Evolutionary conservation across 2,113 vertebrate species (phyloP), one percentile per base, ranked within the genome.

Genomic region (Potamarius usumacintae): DNA sequence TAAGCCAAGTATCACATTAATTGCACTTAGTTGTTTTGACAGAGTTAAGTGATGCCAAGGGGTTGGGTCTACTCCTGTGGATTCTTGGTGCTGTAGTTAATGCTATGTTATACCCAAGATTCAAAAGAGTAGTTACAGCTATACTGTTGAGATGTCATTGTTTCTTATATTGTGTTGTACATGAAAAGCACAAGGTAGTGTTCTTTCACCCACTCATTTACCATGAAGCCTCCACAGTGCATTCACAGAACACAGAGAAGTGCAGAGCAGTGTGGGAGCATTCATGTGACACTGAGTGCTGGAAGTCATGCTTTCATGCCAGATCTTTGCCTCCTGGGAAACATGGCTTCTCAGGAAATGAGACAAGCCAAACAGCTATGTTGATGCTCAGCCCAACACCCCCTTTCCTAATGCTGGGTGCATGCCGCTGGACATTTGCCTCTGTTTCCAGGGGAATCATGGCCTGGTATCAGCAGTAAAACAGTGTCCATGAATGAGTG

Each of bases 221-320:
- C 34, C 81, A 58, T 60, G 17, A 84, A 82, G 85, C 87, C 69
- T 83, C 72, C 71, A 62, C 81, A 84, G 10, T 84, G 65, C 79
- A 71, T 82, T 69, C 78, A 83, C 65, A 55, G 86, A 81, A 81
- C 72, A 79, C 62, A 80, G 86, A 48, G 71, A 71, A 84, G 69
- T 71, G 80, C 11, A 48, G 60, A 79, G 69, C 30, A 80, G 71
- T 83, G 86, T 87, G 67, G 60, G 57, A 57, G 78, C 58, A 69
- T 88, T 65, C 67, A 63, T 82, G 77, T 85, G 84, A 82, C 20
- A 82, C 63, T 84, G 85, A 71, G 67, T 83, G 89, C 85, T 88
- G 62, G 71, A 90, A 85, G 86, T 86, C 86, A 83, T 83, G 84
- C 84, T 85, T 63, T 63, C 48, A 57, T 88, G 88, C 85, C 79